Base-by-base conservation (phyloP, 2,113 vertebrate species). In the Holacanthus passer region DNA sequence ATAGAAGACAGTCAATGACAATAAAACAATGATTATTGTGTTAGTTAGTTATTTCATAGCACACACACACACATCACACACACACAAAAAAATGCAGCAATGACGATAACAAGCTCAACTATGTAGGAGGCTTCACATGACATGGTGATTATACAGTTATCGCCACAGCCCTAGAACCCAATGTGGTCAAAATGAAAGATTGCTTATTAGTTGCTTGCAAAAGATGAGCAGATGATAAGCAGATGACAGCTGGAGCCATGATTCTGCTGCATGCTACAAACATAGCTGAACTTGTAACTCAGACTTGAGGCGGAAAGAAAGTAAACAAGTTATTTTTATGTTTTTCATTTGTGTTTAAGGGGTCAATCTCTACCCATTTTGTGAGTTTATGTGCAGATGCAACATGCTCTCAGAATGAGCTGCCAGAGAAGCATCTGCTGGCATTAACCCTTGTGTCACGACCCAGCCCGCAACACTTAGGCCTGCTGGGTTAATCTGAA, bases 341-440 rank as follows among this genome's bases (percentile, higher is more conserved):
- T 27, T 45, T 37, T 24, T 16, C 35, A 32, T 29, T 73, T 73
- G 16, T 41, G 16, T 50, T 81, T 20, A 45, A 35, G 35, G 45
- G 74, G 64, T 73, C 56, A 48, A 29, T 17, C 62, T 13, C 62
- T 27, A 22, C 43, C 35, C 65, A 32, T 31, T 52, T 66, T 19
- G 16, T 20, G 2, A 53, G 41, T 47, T 48, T 8, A 9, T 56
- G 50, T 47, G 50, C 70, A 47, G 56, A 66, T 11, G 5, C 59
- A 29, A 58, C 41, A 70, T 17, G 62, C n/a, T 56, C 45, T 47
- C 32, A 32, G 39, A 78, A 39, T 14, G 50, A 77, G 63, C 24
- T 19, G 12, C 43, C 20, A 9, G 35, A 73, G 47, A 65, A 84
- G 78, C 84, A 83, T 87, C 80, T 81, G 82, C 59, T 55, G 14